Base-by-base conservation (phyloP, 2,888 invertebrate species). In the Drosophila dives region DNA sequence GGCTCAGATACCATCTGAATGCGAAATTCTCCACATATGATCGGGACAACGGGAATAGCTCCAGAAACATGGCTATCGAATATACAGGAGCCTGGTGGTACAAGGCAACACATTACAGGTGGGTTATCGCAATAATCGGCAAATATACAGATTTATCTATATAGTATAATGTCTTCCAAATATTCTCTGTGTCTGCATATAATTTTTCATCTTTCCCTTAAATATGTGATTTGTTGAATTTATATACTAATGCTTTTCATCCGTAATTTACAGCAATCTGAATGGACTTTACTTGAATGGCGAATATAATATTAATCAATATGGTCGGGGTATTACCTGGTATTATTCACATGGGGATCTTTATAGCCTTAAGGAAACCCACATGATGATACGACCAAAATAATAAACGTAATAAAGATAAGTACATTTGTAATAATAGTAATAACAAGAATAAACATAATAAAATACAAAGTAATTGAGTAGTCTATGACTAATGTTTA, bases 51-150 rank as follows among this genome's bases (percentile, higher is more conserved):
- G 96, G 95, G 81, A 95, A 95, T 95, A 93, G 93, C 26, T 95
- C 95, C 61, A 95, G 95, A 3, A 94, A 94, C 60, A 95, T 95
- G 90, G 95, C 96, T 0, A 91, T 93, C 36, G 94, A 95, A 58
- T 95, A 95, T 77, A 94, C 94, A 1, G 96, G 96, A 1, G 96
- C 95, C 3, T 96, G 96, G 96, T 96, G 96, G 96, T 96, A 96
- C 88, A 95, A 94, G 2, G 4, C 1, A 45, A 23, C 45, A 8
- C 23, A 45, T 23, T 45, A 0, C 45, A 45, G 45, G 45, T 45
- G 4, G 15, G 20, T 23, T 45, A 4, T 45, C 23, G 1, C 15
- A 45, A 23, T 15, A 3, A 15, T 3, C 20, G 3, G 7, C 12
- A 12, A 12, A 12, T 20, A 12, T 20, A 45, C 20, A 12, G 3